Base-by-base conservation (phyloP, 1,140 invertebrate species). In the Brachionus manjavacas region DNA sequence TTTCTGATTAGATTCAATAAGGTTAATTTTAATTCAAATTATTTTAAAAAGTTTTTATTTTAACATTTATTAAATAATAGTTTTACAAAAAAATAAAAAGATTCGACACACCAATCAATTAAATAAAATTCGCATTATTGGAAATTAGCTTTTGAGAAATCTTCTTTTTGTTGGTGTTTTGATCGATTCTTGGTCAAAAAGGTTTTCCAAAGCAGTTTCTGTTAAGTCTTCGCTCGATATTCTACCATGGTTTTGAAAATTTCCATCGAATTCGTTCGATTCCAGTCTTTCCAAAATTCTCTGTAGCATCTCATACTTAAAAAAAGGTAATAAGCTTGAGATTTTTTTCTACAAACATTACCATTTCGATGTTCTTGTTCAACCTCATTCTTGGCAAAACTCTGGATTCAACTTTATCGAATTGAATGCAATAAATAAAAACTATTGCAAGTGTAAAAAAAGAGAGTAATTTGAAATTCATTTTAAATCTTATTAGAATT, bases 121-220 rank as follows among this genome's bases (percentile, higher is more conserved):
- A 41, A 72, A 8, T 72, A 1, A 6, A 28, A 68, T 11, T 2
- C 14, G 0, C 66, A 28, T 28, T 41, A 39, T 8, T 35, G 0
- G 39, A 28, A 28, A 39, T 72, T 20, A 72, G 31, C 68, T 72
- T 41, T 72, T 72, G 39, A 72, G 68, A 72, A 72, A 72, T 72
- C 68, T 35, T 72, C 68, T 72, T n/a, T 72, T 72, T 39, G 68
- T 72, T n/a, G 68, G 68, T n/a, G 28, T 72, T 39, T 72, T 72
- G 25, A 72, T 72, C 7, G 28, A 1, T 39, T 72, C 68, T 39
- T 72, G 41, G n/a, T 72, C 31, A 72, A 72, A 72, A 12, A 72
- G 7, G 41, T 9, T 72, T 20, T 41, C 68, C 4, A 39, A 16
- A 6, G 52, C 14, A 16, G 52, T 41, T n/a, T 72, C 35, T 39